Conservation (phyloP, 2,113 vertebrate genomes). For the Microcebus tavaratra region DNA sequence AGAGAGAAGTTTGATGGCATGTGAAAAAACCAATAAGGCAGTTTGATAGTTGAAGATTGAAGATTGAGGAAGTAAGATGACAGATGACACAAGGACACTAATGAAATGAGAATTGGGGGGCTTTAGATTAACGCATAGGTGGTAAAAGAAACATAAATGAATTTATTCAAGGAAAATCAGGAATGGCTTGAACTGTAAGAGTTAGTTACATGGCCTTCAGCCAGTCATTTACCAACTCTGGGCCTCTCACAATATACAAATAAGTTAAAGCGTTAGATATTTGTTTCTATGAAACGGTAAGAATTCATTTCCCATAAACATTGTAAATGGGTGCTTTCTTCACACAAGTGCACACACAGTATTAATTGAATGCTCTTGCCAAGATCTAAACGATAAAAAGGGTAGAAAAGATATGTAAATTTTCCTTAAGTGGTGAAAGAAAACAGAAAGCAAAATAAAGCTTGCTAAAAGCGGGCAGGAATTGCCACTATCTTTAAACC, state of each 20-base stretch:
- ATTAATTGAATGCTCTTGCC: slow-evolving; percentile 45
- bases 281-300: slow-evolving; percentile 2
- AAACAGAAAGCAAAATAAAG: slow-evolving; percentile 61
- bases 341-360: slow-evolving; percentile 8
- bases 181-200: background rate
- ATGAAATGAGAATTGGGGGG: background rate
- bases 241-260: background rate
- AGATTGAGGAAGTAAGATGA: background rate
- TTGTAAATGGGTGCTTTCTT: slow-evolving; percentile 13
- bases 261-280: background rate
- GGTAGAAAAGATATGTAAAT: slow-evolving; percentile 73
- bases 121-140: background rate
- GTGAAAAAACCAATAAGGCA: background rate
- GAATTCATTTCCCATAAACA: slow-evolving; percentile 36
- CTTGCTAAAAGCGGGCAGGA: slow-evolving; percentile 64
- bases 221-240: background rate
- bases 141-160: background rate
- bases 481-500: slow-evolving; percentile 68
- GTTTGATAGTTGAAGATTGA: background rate
- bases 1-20: background rate
- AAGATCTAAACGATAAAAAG: slow-evolving; percentile 55
- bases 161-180: background rate
- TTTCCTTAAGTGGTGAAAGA: slow-evolving; percentile 48
- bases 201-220: background rate
- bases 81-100: background rate